Evolutionary conservation across 2,113 vertebrate species (phyloP).

Genomic region (Campylorhamphus procurvoides): DNA sequence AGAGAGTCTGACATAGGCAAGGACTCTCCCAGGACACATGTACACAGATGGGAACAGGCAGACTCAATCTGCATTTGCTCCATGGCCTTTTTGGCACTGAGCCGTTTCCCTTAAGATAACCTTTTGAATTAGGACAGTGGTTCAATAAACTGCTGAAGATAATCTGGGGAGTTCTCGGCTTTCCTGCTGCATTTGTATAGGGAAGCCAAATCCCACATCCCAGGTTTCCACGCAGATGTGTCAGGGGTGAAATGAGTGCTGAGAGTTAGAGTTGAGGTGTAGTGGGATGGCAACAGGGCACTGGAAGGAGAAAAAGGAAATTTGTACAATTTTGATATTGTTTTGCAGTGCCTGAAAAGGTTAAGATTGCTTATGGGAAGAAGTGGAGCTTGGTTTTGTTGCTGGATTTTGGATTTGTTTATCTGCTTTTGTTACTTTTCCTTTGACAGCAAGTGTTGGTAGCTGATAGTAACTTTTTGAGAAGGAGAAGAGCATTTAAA

Average conservation of each 20-base stretch:
- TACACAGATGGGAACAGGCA: background rate
- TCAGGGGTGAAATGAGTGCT: background rate
- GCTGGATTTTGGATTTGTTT: background rate
- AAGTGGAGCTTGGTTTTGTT: accelerated
- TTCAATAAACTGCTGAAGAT: background rate
- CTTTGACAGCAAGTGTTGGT: background rate
- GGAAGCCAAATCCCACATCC: background rate
- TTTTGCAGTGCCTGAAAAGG: background rate
- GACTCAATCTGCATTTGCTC: background rate
- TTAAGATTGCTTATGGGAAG: background rate
- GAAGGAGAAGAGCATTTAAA: background rate
- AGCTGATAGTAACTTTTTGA: background rate
- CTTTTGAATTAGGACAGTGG: background rate
- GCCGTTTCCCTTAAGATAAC: background rate
- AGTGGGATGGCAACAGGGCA: accelerated
- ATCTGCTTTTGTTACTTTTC: background rate
- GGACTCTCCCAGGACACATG: background rate
- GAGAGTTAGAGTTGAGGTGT: background rate
- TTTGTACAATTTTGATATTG: background rate
- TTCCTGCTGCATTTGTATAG: background rate
- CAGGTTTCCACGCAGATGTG: background rate
- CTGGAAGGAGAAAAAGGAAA: background rate
- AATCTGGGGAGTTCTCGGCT: background rate
- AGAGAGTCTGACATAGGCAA: background rate
- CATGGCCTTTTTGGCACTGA: background rate